A percentile compares a stretch with the other conserved stretches of the same genome.
phyloP scores from a whole-genome alignment of 2,888 invertebrate genomes.

The Chelonus formosanus region DNA sequence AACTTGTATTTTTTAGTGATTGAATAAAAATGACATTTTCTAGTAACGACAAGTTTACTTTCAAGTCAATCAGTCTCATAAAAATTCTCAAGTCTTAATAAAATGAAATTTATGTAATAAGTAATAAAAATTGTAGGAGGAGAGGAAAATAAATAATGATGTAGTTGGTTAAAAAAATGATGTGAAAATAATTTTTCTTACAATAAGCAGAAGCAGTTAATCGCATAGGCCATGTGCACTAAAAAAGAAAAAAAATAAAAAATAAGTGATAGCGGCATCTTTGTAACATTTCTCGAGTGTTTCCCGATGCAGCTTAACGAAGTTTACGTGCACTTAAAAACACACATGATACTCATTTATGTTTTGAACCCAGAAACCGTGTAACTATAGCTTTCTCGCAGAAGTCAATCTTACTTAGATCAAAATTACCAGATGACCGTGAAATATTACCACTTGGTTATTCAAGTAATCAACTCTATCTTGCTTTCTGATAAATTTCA shows the following conservation, averaged over 20 bases:
- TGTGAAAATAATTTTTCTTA: constrained; percentile 8
- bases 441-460: constrained; percentile 19
- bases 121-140: background rate
- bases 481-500: constrained; percentile 6
- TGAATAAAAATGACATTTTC: background rate
- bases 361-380: constrained; percentile 23
- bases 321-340: constrained; percentile 29
- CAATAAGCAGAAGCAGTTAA: constrained; percentile 25
- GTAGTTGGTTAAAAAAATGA: background rate
- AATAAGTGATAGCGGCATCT: constrained; percentile 60
- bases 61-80: background rate
- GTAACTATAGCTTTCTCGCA: background rate
- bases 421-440: constrained; percentile 21
- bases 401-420: constrained; percentile 7
- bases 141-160: background rate
- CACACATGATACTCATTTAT: constrained; percentile 28
- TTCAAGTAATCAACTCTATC: constrained; percentile 13
- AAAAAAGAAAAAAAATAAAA: constrained; percentile 13
- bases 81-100: background rate
- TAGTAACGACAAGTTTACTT: background rate
- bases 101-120: background rate
- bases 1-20: background rate
- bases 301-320: constrained; percentile 24
- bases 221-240: constrained; percentile 59
- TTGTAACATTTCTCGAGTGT: constrained; percentile 47